Evolutionary conservation across 1,140 invertebrate genomes (phyloP), one percentile per base, ranked within the genome.

Genomic region (Panagrolaimus sp.): DNA sequence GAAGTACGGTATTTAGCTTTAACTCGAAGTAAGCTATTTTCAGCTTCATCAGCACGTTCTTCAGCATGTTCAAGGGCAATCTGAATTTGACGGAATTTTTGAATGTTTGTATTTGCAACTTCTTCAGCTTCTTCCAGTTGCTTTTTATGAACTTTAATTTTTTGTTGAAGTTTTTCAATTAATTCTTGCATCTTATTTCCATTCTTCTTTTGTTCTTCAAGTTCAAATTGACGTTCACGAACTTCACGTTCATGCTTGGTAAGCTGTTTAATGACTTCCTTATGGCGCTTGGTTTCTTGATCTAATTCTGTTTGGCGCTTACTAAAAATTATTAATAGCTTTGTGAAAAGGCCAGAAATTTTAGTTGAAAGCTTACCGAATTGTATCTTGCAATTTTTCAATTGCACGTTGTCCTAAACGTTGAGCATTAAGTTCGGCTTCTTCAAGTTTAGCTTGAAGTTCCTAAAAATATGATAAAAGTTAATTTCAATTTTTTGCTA

Each of bases 131-230:
- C 94, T 84, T 97, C 95, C 82, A 97, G 95, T 88, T 96, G 94
- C 86, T 93, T 91, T 90, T 96, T 96, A 90, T 96, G 97, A 74
- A 91, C 93, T 88, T 96, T 96, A 88, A 98, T 96, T 89, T 98
- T 98, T 86, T 93, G 48, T 23, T 97, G 93, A 65, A 98, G 89
- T 89, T 96, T 97, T 87, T 98, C 95, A 77, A 96, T 92, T 74
- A 97, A 88, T 86, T 96, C 93, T 86, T 96, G 72, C 8, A 83
- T 63, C 45, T 82, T 82, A 16, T 80, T 69, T 65, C 83, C 80
- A 68, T 82, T 84, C 67, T 84, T 84, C 67, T 80, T 77, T 66
- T 84, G 83, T 72, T 83, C 81, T 13, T 83, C 73, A 11, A 83
- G 27, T 68, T 82, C 85, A 91, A 97, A 97, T 38, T 38, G 77